phyloP scores from a whole-genome alignment of 2,888 invertebrate species.

The Tipula vernalis region DNA sequence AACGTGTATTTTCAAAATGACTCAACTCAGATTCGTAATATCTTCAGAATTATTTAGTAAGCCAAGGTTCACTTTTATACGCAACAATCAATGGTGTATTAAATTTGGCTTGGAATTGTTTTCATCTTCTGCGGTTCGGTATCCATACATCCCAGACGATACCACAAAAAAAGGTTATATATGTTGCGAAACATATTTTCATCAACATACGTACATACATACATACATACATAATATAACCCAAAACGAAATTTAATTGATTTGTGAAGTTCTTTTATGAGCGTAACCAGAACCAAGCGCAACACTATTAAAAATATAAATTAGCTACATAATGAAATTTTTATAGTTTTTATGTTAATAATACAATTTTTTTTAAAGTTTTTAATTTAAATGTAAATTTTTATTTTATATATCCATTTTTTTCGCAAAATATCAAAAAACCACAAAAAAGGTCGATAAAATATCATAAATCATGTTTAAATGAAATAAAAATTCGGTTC shows the following conservation, averaged over 20 bases:
- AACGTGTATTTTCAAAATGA: no score
- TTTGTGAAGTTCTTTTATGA: not conserved
- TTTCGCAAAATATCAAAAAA: slow-evolving; percentile 4
- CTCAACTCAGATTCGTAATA: no score
- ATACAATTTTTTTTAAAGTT: not conserved
- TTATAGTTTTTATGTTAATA: not conserved
- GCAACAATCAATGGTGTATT: not conserved
- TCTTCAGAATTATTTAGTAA: no score
- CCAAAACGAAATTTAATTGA: not conserved
- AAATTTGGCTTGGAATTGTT: not conserved
- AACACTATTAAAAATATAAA: not conserved
- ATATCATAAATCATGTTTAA: not conserved
- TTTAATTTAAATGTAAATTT: not conserved
- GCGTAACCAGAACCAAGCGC: not conserved
- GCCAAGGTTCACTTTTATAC: no score
- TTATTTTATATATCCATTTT: not conserved
- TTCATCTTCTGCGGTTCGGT: not conserved
- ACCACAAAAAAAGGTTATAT: not conserved
- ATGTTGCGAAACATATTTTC: not conserved
- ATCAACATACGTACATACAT: not conserved
- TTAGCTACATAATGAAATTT: not conserved
- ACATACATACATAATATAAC: not conserved
- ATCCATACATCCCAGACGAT: not conserved
- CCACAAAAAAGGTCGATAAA: not conserved
- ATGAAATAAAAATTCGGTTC: not conserved